Base-by-base conservation (phyloP, 2,888 invertebrate species). In the Adela reaumurella region DNA sequence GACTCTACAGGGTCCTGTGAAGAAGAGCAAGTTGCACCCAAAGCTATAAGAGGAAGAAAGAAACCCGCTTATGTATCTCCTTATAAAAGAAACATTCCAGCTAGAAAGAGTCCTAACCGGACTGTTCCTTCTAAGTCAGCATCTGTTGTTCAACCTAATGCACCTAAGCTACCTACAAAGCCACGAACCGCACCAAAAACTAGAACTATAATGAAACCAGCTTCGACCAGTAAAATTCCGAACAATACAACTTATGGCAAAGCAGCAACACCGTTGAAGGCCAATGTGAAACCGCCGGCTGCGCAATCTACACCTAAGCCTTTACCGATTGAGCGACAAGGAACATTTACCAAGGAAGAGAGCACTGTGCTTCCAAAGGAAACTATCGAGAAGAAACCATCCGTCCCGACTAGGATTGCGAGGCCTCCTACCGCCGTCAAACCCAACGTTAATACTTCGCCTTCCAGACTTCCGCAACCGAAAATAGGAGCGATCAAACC, bases 311-410 rank as follows among this genome's bases (percentile, higher is more conserved):
- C 35, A 14, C 35, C 35, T 14, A 77, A 73, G 55, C 77, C 82
- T 1, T 62, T 81, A 48, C 81, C 83, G 0, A 65, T 90, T 29
- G 90, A 90, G 55, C 82, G 95, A 20, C 94, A 96, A 67, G 93
- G 93, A 14, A 96, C 96, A 0, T 96, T 96, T 63, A 92, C 93
- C 0, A 95, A 94, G 69, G 94, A 94, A 58, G 91, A 92, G 41
- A 74, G 76, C 54, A 64, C 68, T 0, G 67, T 76, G 1, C 69
- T 72, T 1, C 59, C 76, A 0, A 66, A 67, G 56, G 67, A 72
- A 50, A 49, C 59, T 2, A 54, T 53, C 46, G 59, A 53, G 52
- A 60, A 18, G 55, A 58, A 19, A 53, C 47, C 10, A 53, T 55
- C 49, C 49, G 53, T 19, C 48, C 49, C 46, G 51, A 53, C 43